Evolutionary conservation across 2,113 vertebrate species (phyloP), one percentile per base, ranked within the genome.

Genomic region (Lepisosteus osseus): DNA sequence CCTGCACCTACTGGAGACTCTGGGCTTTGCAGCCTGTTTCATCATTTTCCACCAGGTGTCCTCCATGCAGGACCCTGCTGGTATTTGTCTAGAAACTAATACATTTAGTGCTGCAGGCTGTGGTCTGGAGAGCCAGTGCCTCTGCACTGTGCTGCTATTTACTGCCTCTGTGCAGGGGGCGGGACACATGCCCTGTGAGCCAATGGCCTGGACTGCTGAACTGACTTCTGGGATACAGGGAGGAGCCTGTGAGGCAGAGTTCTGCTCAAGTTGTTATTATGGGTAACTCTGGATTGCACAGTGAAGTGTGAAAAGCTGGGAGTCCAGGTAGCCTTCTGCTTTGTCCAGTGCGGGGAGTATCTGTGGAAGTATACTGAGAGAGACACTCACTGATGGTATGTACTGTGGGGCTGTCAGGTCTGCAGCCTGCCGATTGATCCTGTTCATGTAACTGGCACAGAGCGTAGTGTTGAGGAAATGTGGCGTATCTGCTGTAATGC

Each of bases 331-430:
- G 78, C 69, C 13, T n/a, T 44, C 56, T 11, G 62, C 45, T 45
- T 2, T 40, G 45, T 54, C 64, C 47, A 51, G 47, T 51, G 47
- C 9, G 5, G 47, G 54, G 69, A 70, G 67, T 79, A 67, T 5
- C 56, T 72, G 45, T 70, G 62, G 70, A 62, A 43, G 68, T 56
- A 29, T 11, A 70, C 54, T 63, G 68, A 63, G 70, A 69, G 44
- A 78, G 13, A 67, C 65, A 44, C 47, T 80, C 15, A 84, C 79
- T 13, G 67, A 90, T 88, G 88, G 88, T 90, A 87, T 56, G 88
- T 90, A 87, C 73, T 17, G n/a, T 51, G 5, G 5, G 5, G 9
- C 9, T 9, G 9, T 51, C 9, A 6, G 5, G 5, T 51, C 47
- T 9, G 5, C 47, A 6, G 5, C 1, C 47, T 51, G 9, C 9